Evolutionary conservation across 2,797 vertebrate species (phyloP).

Genomic region (Notolepis coatsorum): DNA sequence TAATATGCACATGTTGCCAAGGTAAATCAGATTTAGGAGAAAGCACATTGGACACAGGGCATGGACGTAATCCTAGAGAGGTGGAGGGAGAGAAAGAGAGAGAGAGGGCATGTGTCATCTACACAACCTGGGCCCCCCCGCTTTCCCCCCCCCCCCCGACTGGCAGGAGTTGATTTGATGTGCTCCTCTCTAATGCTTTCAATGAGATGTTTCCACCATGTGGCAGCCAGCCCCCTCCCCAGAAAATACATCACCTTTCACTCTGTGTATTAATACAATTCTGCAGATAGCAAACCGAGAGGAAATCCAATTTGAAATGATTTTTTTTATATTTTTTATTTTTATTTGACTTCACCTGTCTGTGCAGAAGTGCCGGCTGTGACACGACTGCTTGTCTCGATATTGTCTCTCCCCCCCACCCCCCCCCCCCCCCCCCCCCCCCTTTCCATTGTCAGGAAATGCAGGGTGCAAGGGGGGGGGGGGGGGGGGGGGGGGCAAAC

Average conservation of each 20-base stretch:
- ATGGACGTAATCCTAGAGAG: conserved; percentile 56
- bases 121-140: conserved; percentile 36
- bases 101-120: conserved; percentile 58
- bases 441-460: conserved; percentile 61
- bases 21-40: conserved; percentile 62
- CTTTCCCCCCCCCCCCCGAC: conserved; percentile 41
- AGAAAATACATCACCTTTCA: conserved; percentile 35
- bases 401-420: too few species aligned
- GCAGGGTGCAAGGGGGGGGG: conserved; percentile 18
- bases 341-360: conserved; percentile 64
- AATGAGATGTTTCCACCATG: conserved; percentile 31
- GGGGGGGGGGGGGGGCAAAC: conserved; percentile 25
- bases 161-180: conserved; percentile 68
- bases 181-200: conserved; percentile 52
- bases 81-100: too few species aligned
- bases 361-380: conserved; percentile 35
- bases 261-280: conserved; percentile 65
- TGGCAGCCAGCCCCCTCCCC: conserved; percentile 31
- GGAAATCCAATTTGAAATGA: conserved; percentile 74
- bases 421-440: conserved; percentile 61
- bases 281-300: conserved; percentile 55
- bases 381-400: conserved; percentile 45
- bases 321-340: conserved; percentile 68
- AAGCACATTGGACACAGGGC: conserved; percentile 46
- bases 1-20: conserved; percentile 42